Evolutionary conservation across 2,888 invertebrate species (phyloP), one percentile per base, ranked within the genome.

Genomic region (Spodoptera picta): DNA sequence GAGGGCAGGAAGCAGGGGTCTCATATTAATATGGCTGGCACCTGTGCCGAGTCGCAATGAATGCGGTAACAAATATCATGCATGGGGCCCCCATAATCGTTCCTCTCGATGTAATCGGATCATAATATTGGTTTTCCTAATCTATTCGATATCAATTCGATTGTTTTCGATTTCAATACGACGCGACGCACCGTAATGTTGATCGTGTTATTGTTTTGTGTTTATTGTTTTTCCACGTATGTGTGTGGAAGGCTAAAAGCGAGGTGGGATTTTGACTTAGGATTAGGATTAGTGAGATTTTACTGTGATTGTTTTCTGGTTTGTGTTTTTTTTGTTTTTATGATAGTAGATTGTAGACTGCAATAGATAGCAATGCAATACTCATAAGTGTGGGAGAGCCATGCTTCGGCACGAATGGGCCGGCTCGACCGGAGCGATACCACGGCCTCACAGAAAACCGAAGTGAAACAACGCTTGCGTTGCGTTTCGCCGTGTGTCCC

Each of bases 31-130:
- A 80, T 74, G 72, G 55, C 58, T 65, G 58, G 61, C 80, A 80
- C 81, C 78, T 82, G 75, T 56, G 65, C 57, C 58, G 60, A 73
- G 73, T 73, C 58, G 63, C 75, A 72, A 79, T 83, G 76, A 80
- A 76, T 81, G 75, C 61, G 67, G 77, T 70, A 77, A 79, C 73
- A 67, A 74, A 71, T 67, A 66, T 62, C 52, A 45, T 53, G 56
- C 52, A 45, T 53, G 56, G 36, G 43, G 46, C 54, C 52, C 46
- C 45, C 45, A 9, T 11, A 56, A 45, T 42, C n/a, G 12, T 49
- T 44, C 52, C 41, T 42, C 12, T 19, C 47, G 11, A 6, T 48
- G 51, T 65, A 65, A 75, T 66, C 66, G 46, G 59, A 52, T 57
- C 31, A 46, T 64, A 66, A 62, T 57, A 59, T 69, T 53, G 51